Conservation (phyloP, 2,888 invertebrate genomes). For the Leuctra nigra region DNA sequence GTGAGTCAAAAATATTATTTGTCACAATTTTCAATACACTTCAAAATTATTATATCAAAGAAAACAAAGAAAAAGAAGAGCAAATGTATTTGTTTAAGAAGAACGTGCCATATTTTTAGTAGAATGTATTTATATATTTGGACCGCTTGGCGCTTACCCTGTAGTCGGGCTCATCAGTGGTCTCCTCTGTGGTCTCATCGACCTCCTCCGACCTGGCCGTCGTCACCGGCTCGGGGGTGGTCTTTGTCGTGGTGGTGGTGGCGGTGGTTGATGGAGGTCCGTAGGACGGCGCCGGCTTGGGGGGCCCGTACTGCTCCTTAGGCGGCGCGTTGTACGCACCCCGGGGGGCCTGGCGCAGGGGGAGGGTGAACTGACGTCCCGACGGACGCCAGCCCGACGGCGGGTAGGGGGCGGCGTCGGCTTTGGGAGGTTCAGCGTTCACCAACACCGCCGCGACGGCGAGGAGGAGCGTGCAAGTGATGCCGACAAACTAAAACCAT, state of each 20-base stretch:
- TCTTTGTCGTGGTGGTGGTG: constrained; percentile 7
- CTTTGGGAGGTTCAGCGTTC: constrained; percentile 13
- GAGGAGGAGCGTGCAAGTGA: constrained; percentile 2
- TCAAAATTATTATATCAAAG: too few relatives aligned
- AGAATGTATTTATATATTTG: too few relatives aligned
- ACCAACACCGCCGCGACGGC: constrained; percentile 5
- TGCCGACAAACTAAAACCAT: background rate
- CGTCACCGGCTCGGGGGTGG: constrained; percentile 20
- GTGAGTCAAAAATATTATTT: too few relatives aligned
- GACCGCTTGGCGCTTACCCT: too few relatives aligned
- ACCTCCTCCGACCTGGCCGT: constrained; percentile 16
- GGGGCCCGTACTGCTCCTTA: constrained; percentile 18
- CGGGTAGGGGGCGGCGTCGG: constrained; percentile 37
- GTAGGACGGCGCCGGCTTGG: constrained; percentile 10
- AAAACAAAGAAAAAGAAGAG: too few relatives aligned
- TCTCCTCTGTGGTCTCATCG: background rate
- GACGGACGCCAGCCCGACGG: constrained; percentile 42
- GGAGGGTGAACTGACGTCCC: constrained; percentile 38
- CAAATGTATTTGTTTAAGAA: too few relatives aligned
- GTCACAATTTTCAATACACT: too few relatives aligned
- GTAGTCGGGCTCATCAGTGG: background rate
- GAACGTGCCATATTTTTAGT: too few relatives aligned
- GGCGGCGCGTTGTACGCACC: constrained; percentile 22
- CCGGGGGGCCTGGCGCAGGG: constrained; percentile 27
- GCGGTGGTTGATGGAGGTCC: constrained; percentile 13